Base-by-base conservation (phyloP, 1,140 invertebrate genomes). In the Trinorchestia longiramus region DNA sequence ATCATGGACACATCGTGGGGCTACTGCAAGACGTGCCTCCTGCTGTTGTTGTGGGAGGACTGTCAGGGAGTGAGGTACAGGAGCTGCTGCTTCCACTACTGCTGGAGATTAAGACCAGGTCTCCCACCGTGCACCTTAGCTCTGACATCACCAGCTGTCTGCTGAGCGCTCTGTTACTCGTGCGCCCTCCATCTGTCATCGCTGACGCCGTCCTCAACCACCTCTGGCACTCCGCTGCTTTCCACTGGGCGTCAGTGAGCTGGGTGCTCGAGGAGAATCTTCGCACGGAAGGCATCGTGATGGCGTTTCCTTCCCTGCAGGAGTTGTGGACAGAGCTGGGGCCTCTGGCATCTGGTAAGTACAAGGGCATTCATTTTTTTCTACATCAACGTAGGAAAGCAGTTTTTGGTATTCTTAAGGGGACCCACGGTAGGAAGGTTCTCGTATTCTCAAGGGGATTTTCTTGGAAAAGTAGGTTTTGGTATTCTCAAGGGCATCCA, bases 181-280 rank as follows among this genome's bases (percentile, higher is more conserved):
- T 47, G 43, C 92, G 92, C 92, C 11, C 43, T 45, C 8, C 43
- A n/a, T 11, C 92, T 0, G 0, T 36, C 92, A 23, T 94, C 43
- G 43, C 17, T 44, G 92, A 94, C 43, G 45, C 43, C 43, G 43
- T 44, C 4, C 92, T 94, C 36, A 8, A 44, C 43, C 43, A 47
- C 43, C 92, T 94, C 8, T 94, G 92, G 92, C 43, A 94, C 44
- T 94, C 92, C 40, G 43, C 40, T 47, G 92, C 44, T 11, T 94
- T 94, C 92, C 92, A 94, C 44, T 94, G 92, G 92, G 44, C 43
- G 3, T 0, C 92, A 3, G 92, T 94, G 36, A 1, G 44, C 36
- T 94, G 92, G 92, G 44, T 94, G 3, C 47, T 94, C 40, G 92
- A 94, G 19, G 92, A 94, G 36, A 6, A 45, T 44, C 44, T 90